Evolutionary conservation across 2,888 invertebrate genomes (phyloP), one percentile per base, ranked within the genome.

Genomic region (Epinotia brunnichana): DNA sequence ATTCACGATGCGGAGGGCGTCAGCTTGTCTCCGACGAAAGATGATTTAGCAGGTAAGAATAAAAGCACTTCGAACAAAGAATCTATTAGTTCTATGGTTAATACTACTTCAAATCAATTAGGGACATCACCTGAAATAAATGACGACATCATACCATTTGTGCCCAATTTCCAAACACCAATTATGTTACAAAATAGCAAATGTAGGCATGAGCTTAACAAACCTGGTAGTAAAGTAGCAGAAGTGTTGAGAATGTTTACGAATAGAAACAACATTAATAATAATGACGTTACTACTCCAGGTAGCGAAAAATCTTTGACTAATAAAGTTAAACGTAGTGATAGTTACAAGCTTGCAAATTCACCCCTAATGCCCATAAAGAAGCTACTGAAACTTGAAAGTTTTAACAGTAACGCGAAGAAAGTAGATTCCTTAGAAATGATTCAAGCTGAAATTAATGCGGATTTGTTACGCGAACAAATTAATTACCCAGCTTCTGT

Each of bases 311-410:
- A 87, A 77, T 83, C 84, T 19, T 78, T 85, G 73, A 84, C 85
- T 73, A 87, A 81, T 77, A 95, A 95, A 90, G 93, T 97, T 61
- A 96, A 96, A 88, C 95, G 97, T 74, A 97, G 96, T 85, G 96
- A 97, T 86, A 97, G 97, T 89, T 97, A 97, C 85, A 95, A 97
- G 77, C 94, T 96, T 87, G 97, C 97, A 17, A 97, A 97, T 88
- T 95, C 95, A 77, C 95, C 95, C 29, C 94, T 95, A 76, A 94
- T 95, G 89, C 95, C 95, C 51, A 95, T 96, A 66, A 95, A 94
- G 87, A 95, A 95, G 84, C 92, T 94, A 77, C 85, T 94, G 60
- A 94, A 93, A 83, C 85, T 92, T 35, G 94, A 94, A 80, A 92
- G 86, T 81, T 94, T 94, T 82, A 83, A 88, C 74, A 85, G 81